Base-by-base conservation (phyloP, 1,140 invertebrate species). In the Drosophila micromelanica region DNA sequence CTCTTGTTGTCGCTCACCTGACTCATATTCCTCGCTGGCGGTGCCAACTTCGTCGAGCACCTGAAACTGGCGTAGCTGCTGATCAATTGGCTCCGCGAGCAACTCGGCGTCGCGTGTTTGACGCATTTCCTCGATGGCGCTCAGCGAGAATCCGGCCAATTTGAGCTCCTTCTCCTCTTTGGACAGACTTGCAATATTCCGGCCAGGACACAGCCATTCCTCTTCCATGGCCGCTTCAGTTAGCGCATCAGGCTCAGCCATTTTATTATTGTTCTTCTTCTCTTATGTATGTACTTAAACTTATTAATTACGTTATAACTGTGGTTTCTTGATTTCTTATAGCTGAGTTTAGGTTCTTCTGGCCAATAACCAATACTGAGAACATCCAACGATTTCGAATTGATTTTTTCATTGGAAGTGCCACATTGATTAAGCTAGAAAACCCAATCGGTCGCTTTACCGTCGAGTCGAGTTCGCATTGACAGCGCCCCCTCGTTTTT, bases 1-100 rank as follows among this genome's bases (percentile, higher is more conserved):
- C 8, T 48, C 54, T 67, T 92, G n/a, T 57, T 32, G 92, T 63
- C 93, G 93, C 80, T 94, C 94, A 76, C 94, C 93, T 73, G 93
- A 93, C 27, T 89, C 92, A 59, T 78, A 78, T 5, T 86, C 93
- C 15, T 94, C 93, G 32, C 92, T 92, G 73, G 93, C 93, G 5
- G 93, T 93, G 40, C 92, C 93, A 11, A 96, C 93, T 92, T 97
- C 96, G 91, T 97, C 96, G 20, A 97, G 91, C 23, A 97, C 95
- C 80, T 96, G 95, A 91, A 97, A 97, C 70, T 96, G 94, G 46
- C 94, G 91, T 43, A 94, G 70, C 60, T 91, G 87, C 52, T 92
- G 78, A 59, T 91, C 87, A 32, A 90, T 74, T 0, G 76, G 68
- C 40, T 82, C 80, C 8, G 65, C 76, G 7, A 78, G 73, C 1